These are phyloP conservation scores for Gambusia yucatana DNA, from an alignment of 2,797 vertebrate genomes.

Conservation along the genomic window DNA sequence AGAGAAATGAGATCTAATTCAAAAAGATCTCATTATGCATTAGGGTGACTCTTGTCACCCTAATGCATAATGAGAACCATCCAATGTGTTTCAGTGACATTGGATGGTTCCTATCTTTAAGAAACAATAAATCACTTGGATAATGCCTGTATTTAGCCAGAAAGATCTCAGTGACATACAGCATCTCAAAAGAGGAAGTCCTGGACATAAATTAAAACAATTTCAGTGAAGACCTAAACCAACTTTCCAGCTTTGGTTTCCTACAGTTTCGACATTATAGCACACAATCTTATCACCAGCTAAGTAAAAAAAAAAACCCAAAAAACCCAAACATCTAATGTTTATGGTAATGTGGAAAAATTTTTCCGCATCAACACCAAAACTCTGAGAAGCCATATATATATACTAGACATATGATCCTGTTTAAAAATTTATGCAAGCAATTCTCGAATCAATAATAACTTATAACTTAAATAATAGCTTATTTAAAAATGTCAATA, in stretches of 20 bases:
- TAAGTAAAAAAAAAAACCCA: not conserved
- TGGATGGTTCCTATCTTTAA: not conserved
- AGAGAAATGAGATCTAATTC: conserved; percentile 15
- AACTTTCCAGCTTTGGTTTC: not conserved
- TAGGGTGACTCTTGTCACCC: not conserved
- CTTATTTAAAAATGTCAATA: not conserved
- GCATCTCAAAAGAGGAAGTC: not conserved
- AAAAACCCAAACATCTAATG: not conserved
- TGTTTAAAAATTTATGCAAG: not conserved
- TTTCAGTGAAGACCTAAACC: not conserved
- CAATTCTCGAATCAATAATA: not conserved
- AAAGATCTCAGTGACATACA: not conserved
- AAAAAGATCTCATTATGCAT: no score
- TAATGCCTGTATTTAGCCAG: not conserved
- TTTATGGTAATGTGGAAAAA: not conserved
- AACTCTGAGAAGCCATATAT: not conserved
- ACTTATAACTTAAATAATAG: no score
- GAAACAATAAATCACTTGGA: not conserved
- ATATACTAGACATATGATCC: not conserved
- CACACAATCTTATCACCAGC: not conserved
- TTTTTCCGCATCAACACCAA: not conserved
- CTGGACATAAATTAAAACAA: not conserved
- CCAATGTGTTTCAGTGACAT: not conserved
- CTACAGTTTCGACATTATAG: not conserved
- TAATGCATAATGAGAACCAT: not conserved